Percentiles rank a stretch among this genome's conserved stretches.
phyloP scores from a whole-genome alignment of 2,888 invertebrate species.

The Agrochola lota region DNA sequence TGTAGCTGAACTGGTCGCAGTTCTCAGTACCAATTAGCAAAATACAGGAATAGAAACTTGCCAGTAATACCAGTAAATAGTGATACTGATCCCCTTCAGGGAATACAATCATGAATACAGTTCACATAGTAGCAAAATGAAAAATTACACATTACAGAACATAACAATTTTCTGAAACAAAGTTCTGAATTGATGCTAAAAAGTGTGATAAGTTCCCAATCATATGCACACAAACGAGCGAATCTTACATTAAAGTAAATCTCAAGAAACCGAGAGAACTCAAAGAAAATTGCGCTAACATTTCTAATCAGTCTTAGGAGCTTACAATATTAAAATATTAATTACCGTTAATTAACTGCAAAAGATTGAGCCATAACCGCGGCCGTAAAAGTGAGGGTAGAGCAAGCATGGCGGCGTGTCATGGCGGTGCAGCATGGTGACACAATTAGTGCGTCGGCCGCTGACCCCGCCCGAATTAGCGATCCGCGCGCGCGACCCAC shows the following conservation, averaged over 20 bases:
- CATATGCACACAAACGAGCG: neutral
- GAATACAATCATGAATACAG: neutral
- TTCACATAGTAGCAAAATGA: neutral
- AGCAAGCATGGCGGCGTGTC: conserved; percentile 23
- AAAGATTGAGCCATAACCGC: conserved; percentile 14
- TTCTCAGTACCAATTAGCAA: conserved; percentile 3
- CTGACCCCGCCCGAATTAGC: conserved; percentile 87
- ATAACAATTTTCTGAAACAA: neutral
- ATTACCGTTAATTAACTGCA: conserved; percentile 32
- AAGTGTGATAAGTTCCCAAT: neutral
- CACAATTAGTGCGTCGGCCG: conserved; percentile 77
- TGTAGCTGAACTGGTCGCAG: neutral
- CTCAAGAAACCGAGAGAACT: neutral
- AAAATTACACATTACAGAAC: conserved; percentile 4
- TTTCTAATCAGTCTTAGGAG: conserved; percentile 17
- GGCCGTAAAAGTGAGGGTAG: conserved; percentile 33
- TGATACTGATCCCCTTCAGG: neutral
- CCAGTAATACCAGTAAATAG: neutral
- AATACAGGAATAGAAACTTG: neutral
- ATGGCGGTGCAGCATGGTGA: conserved; percentile 70
- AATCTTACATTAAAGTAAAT: neutral
- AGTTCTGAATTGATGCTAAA: conserved; percentile 7
- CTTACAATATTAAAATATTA: conserved; percentile 49
- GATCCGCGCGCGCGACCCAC: conserved; percentile 72
- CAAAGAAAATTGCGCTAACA: conserved; percentile 6